These are phyloP conservation scores for Liposcelis brunnea DNA, from an alignment of 2,888 invertebrate genomes.

Conservation along the genomic window DNA sequence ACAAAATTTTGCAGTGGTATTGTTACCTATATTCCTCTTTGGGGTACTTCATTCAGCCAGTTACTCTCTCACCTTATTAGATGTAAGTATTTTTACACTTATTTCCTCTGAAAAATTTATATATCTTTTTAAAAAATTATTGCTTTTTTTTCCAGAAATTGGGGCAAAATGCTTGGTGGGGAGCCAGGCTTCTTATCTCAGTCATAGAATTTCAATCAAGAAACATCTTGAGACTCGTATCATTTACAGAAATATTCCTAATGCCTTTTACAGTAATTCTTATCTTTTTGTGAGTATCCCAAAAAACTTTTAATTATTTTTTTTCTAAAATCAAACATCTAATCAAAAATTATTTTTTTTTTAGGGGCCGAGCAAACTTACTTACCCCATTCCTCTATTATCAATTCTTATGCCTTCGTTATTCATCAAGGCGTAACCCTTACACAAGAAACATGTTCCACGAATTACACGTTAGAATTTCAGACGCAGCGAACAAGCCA, in stretches of 20 bases:
- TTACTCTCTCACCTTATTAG: conserved; percentile 74
- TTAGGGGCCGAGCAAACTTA: conserved; percentile 76
- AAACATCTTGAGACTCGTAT: conserved; percentile 76
- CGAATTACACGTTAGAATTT: conserved; percentile 60
- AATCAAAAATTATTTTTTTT: conserved; percentile 23
- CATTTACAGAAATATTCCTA: conserved; percentile 83
- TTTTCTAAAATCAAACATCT: conserved; percentile 13
- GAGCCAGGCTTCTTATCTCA: conserved; percentile 66
- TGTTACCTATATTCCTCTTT: conserved; percentile 82
- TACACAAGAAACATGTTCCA: conserved; percentile 86
- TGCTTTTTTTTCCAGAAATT: conserved; percentile 42
- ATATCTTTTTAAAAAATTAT: conserved; percentile 5
- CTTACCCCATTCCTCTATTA: conserved; percentile 93
- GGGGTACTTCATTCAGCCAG: conserved; percentile 83
- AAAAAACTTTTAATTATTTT: conserved; percentile 3
- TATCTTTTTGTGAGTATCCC: conserved; percentile 62
- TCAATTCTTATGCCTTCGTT: conserved; percentile 83
- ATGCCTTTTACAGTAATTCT: conserved; percentile 68
- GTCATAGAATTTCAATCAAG: conserved; percentile 80
- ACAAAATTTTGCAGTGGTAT: conserved; percentile 46
- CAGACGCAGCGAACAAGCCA: conserved; percentile 47
- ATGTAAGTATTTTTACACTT: conserved; percentile 50
- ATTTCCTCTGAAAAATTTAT: background rate
- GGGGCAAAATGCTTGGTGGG: conserved; percentile 86
- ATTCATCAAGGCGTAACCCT: conserved; percentile 88